Conservation (phyloP, 2,113 vertebrate species). For the Paedocypris sp. region DNA sequence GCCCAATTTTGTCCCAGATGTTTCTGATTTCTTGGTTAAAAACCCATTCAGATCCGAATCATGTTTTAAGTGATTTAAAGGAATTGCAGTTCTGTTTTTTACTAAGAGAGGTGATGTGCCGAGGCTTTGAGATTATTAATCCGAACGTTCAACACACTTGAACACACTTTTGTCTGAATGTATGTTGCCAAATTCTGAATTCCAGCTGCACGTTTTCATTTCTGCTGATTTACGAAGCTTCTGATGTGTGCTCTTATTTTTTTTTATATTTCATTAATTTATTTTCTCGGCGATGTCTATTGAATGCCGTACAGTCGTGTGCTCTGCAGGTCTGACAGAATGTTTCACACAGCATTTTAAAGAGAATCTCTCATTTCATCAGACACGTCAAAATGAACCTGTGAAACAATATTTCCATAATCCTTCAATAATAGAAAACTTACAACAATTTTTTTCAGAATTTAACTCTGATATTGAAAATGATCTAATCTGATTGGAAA, state of each 20-base stretch:
- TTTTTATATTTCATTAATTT: not conserved
- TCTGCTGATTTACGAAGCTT: conserved; percentile 1
- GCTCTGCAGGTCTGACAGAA: not conserved
- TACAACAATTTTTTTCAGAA: no score
- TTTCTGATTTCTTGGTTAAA: no score
- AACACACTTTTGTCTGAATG: conserved; percentile 25
- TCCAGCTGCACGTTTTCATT: conserved; percentile 11
- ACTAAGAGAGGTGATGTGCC: not conserved
- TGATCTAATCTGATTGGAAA: no score
- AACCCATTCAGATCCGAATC: not conserved
- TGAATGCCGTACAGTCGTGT: not conserved
- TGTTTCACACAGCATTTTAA: not conserved
- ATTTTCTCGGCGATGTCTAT: not conserved
- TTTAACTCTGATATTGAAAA: no score
- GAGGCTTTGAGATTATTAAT: no score
- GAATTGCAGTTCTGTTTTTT: not conserved
- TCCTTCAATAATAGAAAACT: no score
- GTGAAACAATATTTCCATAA: no score
- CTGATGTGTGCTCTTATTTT: not conserved
- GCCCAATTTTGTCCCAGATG: no score
- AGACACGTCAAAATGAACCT: no score
- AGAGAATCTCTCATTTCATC: no score
- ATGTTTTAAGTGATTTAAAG: not conserved
- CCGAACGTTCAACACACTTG: no score
- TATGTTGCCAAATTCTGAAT: conserved; percentile 36